Evolutionary conservation across 2,113 vertebrate genomes (phyloP), one percentile per base, ranked within the genome.

Genomic region (Emydocephalus ijimae): DNA sequence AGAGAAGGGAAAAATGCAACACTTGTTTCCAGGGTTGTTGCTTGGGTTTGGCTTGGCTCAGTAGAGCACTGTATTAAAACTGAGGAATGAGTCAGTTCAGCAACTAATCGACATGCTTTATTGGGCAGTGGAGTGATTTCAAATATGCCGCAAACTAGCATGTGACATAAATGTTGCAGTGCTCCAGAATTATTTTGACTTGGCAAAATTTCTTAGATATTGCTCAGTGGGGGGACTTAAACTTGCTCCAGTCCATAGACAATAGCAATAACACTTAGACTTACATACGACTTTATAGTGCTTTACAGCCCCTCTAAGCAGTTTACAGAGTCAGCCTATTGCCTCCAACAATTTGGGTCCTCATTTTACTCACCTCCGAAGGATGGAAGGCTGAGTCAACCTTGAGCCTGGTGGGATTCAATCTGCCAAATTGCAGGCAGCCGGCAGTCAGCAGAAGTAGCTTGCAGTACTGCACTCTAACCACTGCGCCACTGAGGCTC

Each of bases 51-150:
- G 55, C 89, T 93, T 90, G 74, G 88, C 52, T 90, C 92, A 93
- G 88, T 89, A 54, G 92, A 90, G 89, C 92, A 93, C 90, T 90
- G 86, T 87, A 93, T 93, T 93, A 93, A 90, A 90, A 87, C 59
- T 93, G 92, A 90, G 90, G 86, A 81, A 90, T 87, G 45, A 90
- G 88, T 81, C 54, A 93, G 92, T 64, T 93, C 92, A 86, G 89
- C 89, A 93, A 87, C 88, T 93, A 64, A 87, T 48, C 61, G 1
- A 5, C 34, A 81, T 52, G 88, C 23, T 92, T 52, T 85, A 39
- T n/a, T 9, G 23, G 45, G 57, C 2, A 20, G 55, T 0, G 1
- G 7, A 18, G 45, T 4, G 5, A 15, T 39, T 21, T 64, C 64
- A 88, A 88, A 23, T 4, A 52, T 86, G 45, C 74, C 8, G 2